phyloP scores from a whole-genome alignment of 2,797 vertebrate genomes.

The Acanthurus leucopareius region DNA sequence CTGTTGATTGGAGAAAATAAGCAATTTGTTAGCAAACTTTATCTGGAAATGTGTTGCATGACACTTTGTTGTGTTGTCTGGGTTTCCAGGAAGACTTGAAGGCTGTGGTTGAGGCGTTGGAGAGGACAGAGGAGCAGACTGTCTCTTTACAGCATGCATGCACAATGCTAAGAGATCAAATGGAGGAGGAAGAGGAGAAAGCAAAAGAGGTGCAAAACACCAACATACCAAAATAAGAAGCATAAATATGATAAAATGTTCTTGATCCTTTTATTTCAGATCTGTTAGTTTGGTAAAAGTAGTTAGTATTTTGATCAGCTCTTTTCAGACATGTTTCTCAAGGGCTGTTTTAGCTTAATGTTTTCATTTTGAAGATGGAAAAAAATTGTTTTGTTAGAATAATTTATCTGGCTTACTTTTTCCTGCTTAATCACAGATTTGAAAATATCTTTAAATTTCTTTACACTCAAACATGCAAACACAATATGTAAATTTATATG shows the following conservation, averaged over 20 bases:
- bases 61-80: constrained; percentile 11
- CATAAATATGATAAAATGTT: background rate
- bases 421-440: background rate
- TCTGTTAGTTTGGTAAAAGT: background rate
- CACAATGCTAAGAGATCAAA: constrained; percentile 56
- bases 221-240: background rate
- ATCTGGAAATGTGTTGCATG: background rate
- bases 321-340: background rate
- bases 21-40: background rate
- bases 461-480: background rate
- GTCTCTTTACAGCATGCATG: constrained; percentile 70
- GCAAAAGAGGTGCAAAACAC: constrained; percentile 75
- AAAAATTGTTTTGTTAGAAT: background rate
- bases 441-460: background rate
- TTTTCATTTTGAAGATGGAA: background rate
- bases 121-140: constrained; percentile 72
- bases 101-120: constrained; percentile 67
- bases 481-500: background rate
- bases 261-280: background rate
- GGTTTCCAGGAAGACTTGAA: constrained; percentile 72
- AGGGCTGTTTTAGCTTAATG: background rate
- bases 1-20: background rate
- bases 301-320: background rate
- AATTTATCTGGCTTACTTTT: background rate
- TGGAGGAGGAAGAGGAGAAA: constrained; percentile 81